A percentile compares a stretch with the other conserved stretches of the same genome.
These are phyloP conservation scores for Coptotermes formosanus DNA, from an alignment of 1,140 invertebrate species.

Conservation along the genomic window DNA sequence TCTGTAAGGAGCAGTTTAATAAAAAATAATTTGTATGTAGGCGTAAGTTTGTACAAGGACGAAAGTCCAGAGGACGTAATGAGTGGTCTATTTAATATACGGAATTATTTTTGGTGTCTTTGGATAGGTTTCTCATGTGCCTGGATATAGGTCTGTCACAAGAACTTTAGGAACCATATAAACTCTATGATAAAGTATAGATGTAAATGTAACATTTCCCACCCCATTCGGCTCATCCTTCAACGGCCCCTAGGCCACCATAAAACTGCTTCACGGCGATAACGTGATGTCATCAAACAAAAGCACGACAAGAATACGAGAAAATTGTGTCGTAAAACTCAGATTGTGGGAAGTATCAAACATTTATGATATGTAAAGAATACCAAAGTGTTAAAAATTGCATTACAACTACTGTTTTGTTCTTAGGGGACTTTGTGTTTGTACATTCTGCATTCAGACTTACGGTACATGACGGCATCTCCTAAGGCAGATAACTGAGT, in stretches of 20 bases:
- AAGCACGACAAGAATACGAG: slow-evolving; percentile 6
- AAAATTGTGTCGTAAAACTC: slow-evolving; percentile 7
- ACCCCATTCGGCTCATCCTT: neutral
- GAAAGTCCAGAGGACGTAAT: too few species aligned
- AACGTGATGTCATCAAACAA: slow-evolving; percentile 9
- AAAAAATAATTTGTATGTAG: too few species aligned
- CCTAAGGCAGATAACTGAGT: too few species aligned
- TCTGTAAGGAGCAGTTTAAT: too few species aligned
- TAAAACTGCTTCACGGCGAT: slow-evolving; percentile 4
- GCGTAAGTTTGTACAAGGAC: too few species aligned
- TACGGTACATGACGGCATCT: too few species aligned
- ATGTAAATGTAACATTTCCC: slow-evolving; percentile 9
- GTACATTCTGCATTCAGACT: neutral
- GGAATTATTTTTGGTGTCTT: too few species aligned
- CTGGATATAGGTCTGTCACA: neutral
- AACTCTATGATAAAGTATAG: neutral
- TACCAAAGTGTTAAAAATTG: neutral
- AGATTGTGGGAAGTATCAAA: neutral
- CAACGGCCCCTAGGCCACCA: neutral
- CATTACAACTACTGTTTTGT: neutral
- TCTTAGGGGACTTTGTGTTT: neutral
- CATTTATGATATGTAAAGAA: neutral
- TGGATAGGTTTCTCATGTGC: neutral
- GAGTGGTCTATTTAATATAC: too few species aligned
- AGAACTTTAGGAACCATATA: neutral